Conservation (phyloP, 2,113 vertebrate genomes). For the Acrocephalus arundinaceus region DNA sequence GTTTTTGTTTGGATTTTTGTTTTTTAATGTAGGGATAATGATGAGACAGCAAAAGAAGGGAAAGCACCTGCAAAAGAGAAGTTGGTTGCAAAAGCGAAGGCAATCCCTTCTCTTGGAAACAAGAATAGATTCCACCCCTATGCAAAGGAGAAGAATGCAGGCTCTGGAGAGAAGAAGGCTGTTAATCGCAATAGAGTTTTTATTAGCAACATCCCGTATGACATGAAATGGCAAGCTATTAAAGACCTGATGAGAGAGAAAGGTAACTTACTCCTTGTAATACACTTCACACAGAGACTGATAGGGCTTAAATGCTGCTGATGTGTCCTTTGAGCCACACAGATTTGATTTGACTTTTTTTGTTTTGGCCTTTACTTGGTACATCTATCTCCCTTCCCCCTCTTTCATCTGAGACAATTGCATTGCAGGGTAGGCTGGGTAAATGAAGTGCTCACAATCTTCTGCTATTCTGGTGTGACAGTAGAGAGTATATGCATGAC, state of each 20-base stretch:
- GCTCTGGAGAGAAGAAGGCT: constrained; percentile 86
- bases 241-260: constrained; percentile 99
- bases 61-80: constrained; percentile 88
- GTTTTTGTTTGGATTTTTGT: background rate
- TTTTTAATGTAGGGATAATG: constrained; percentile 78
- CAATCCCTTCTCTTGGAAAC: constrained; percentile 76
- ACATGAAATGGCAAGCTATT: constrained; percentile 99
- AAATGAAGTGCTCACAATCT: constrained; percentile 66
- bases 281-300: background rate
- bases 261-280: constrained; percentile 83
- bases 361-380: constrained; percentile 58
- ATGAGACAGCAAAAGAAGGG: constrained; percentile 86
- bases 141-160: constrained; percentile 87
- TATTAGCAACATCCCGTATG: constrained; percentile 99
- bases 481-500: constrained; percentile 75
- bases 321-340: constrained; percentile 69
- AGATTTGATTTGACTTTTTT: constrained; percentile 61
- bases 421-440: constrained; percentile 72
- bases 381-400: constrained; percentile 67
- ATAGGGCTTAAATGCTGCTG: background rate
- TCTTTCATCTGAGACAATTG: constrained; percentile 74
- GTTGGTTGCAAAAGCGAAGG: constrained; percentile 45
- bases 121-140: constrained; percentile 93
- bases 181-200: constrained; percentile 91
- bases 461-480: constrained; percentile 69